A percentile compares a stretch with the other conserved stretches of the same genome.
phyloP scores from a whole-genome alignment of 2,113 vertebrate genomes.

The Mormyrus iriodes region DNA sequence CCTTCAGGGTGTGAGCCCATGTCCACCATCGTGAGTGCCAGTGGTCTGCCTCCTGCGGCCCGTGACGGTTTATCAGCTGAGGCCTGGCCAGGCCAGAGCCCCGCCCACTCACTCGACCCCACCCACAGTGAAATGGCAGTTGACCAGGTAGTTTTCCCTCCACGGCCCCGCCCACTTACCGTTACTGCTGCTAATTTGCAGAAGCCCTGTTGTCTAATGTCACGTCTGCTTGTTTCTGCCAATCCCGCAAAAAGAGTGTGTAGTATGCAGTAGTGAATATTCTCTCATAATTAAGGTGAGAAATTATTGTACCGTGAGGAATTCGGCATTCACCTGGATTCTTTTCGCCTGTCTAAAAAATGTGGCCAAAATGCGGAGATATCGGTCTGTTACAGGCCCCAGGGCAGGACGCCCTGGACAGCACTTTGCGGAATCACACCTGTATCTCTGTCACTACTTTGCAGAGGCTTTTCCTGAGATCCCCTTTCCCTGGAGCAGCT shows the following conservation, averaged over 20 bases:
- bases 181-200: conserved; percentile 48
- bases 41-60: conserved; percentile 59
- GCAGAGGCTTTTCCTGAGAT: background rate
- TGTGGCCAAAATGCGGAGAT: background rate
- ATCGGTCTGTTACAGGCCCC: background rate
- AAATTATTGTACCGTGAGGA: background rate
- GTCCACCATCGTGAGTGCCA: conserved; percentile 82
- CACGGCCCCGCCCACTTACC: conserved; percentile 60
- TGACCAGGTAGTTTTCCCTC: conserved; percentile 63
- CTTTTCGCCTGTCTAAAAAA: background rate
- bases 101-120: conserved; percentile 47
- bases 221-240: background rate
- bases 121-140: background rate
- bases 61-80: conserved; percentile 61
- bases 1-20: conserved; percentile 73
- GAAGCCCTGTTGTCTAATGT: conserved; percentile 25
- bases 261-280: background rate
- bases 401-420: background rate
- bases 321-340: background rate
- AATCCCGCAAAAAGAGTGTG: background rate
- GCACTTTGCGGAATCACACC: background rate
- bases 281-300: background rate
- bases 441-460: background rate
- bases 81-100: conserved; percentile 54
- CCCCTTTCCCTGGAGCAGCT: background rate